These are phyloP conservation scores for Sicus ferrugineus DNA, from an alignment of 2,888 invertebrate genomes.

Conservation along the genomic window DNA sequence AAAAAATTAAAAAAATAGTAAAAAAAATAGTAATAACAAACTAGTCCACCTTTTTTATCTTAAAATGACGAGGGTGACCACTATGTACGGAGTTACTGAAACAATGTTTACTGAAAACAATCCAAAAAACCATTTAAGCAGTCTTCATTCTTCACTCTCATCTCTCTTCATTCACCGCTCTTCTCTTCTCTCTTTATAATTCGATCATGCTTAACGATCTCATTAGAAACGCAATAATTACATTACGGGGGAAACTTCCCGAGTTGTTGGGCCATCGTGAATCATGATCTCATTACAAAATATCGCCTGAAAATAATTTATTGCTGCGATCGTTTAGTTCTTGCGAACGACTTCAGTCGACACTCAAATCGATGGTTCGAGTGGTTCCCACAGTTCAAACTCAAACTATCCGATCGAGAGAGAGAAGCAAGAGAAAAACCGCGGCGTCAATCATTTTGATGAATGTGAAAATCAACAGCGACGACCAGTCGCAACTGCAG, in stretches of 20 bases:
- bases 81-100: too few relatives aligned
- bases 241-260: background rate
- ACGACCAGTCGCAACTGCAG: background rate
- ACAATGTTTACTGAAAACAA: too few relatives aligned
- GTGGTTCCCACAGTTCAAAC: conserved; percentile 21
- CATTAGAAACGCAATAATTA: conserved; percentile 7
- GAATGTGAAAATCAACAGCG: conserved; percentile 24
- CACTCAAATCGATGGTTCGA: background rate
- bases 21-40: too few relatives aligned
- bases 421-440: background rate
- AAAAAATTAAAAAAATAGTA: too few relatives aligned
- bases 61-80: too few relatives aligned
- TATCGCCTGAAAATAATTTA: conserved; percentile 23
- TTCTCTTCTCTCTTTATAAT: too few relatives aligned
- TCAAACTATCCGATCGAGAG: conserved; percentile 19
- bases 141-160: too few relatives aligned
- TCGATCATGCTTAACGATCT: conserved; percentile 11
- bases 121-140: too few relatives aligned
- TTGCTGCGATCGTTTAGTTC: background rate
- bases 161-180: too few relatives aligned
- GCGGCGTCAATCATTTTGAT: conserved; percentile 24
- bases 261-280: background rate
- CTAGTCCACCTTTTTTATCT: too few relatives aligned
- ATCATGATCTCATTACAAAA: conserved; percentile 26
- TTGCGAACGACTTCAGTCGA: conserved; percentile 11